Percentiles rank a stretch among this genome's conserved stretches.
phyloP scores from a whole-genome alignment of 2,888 invertebrate species.

The Horisme vitalbata region DNA sequence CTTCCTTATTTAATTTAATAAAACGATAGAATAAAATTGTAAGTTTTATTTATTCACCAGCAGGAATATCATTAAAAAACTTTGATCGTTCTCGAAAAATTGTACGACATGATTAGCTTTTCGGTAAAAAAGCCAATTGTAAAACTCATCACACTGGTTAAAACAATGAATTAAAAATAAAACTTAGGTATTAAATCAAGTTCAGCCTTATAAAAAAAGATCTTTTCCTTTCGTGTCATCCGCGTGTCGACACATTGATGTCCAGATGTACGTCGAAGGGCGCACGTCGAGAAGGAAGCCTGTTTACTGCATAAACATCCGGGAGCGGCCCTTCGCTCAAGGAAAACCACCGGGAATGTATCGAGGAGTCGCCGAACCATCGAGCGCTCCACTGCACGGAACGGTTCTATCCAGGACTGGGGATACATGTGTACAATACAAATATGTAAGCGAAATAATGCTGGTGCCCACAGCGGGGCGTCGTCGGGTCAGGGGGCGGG shows the following conservation, averaged over 20 bases:
- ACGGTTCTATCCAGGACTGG: conserved; percentile 55
- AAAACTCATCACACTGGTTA: conserved; percentile 71
- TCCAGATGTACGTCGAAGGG: conserved; percentile 59
- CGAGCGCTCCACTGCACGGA: conserved; percentile 52
- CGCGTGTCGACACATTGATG: conserved; percentile 64
- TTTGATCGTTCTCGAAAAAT: conserved; percentile 77
- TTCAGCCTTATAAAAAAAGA: conserved; percentile 83
- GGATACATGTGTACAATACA: conserved; percentile 57
- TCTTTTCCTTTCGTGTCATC: conserved; percentile 72
- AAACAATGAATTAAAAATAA: conserved; percentile 71
- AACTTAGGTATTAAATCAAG: conserved; percentile 76
- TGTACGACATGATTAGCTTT: conserved; percentile 68
- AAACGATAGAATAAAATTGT: conserved; percentile 64
- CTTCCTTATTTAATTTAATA: conserved; percentile 35
- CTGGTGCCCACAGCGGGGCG: conserved; percentile 41
- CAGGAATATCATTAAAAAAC: conserved; percentile 75
- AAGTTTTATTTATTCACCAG: conserved; percentile 77
- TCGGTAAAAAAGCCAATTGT: conserved; percentile 65
- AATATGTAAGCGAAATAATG: conserved; percentile 60
- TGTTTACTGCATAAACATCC: conserved; percentile 73
- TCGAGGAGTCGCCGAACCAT: conserved; percentile 42
- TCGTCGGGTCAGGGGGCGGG: conserved; percentile 34
- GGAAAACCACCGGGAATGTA: conserved; percentile 77
- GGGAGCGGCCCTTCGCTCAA: conserved; percentile 73
- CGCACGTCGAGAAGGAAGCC: conserved; percentile 60